Conservation (phyloP, 2,888 invertebrate species). For the Xanthia icteritia region DNA sequence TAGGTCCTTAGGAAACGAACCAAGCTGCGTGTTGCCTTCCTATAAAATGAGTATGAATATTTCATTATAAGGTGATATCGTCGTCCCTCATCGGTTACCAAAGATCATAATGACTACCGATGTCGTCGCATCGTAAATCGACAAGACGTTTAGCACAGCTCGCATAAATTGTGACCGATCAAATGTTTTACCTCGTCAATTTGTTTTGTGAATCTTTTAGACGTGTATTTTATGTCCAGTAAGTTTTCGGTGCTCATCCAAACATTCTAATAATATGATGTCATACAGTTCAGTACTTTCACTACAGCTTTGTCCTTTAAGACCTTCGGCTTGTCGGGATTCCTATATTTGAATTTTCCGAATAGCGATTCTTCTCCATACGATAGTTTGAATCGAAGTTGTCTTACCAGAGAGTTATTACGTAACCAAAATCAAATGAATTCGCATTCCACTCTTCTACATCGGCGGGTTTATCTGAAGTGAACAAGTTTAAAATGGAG, state of each 20-base stretch:
- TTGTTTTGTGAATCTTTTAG: neutral
- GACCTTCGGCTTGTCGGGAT: neutral
- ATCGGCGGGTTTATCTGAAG: conserved; percentile 42
- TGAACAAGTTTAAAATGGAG: conserved; percentile 50
- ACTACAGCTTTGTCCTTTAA: neutral
- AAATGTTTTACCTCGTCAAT: conserved; percentile 18
- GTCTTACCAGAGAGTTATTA: conserved; percentile 24
- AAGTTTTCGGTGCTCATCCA: neutral
- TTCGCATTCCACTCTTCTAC: conserved; percentile 44
- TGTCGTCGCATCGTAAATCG: conserved; percentile 41
- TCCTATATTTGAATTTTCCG: neutral
- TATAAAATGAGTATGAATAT: conserved; percentile 17
- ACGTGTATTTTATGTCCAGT: neutral
- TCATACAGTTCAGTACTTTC: neutral
- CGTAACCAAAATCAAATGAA: conserved; percentile 41
- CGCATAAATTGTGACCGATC: conserved; percentile 29
- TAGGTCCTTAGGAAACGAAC: conserved; percentile 46
- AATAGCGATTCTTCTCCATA: conserved; percentile 3
- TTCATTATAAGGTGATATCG: conserved; percentile 22
- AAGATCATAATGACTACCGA: conserved; percentile 23
- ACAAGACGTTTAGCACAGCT: conserved; percentile 23
- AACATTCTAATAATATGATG: neutral
- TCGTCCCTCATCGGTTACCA: conserved; percentile 15
- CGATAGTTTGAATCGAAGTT: conserved; percentile 3
- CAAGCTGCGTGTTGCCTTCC: conserved; percentile 18